These are phyloP conservation scores for Poeciliopsis presidionis DNA, from an alignment of 2,797 vertebrate genomes.

Conservation along the genomic window DNA sequence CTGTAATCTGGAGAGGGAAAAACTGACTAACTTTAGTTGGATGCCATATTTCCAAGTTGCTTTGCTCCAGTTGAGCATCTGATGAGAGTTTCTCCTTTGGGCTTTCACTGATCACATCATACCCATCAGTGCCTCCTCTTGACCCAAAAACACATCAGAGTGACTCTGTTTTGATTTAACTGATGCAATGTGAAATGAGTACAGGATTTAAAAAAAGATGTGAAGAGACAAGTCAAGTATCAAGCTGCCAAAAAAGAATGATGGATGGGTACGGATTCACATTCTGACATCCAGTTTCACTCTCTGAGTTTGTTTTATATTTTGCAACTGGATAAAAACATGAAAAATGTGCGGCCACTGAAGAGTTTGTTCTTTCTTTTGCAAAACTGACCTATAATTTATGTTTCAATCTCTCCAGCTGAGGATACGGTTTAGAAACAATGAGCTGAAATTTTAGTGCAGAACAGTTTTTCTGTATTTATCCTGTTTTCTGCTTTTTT, in stretches of 20 bases:
- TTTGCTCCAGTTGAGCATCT: conserved; percentile 59
- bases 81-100: conserved; percentile 38
- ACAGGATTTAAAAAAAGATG: conserved; percentile 11
- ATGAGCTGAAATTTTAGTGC: background rate
- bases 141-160: conserved; percentile 49
- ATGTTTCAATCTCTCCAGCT: background rate
- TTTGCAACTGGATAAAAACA: background rate
- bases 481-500: background rate
- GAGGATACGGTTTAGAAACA: conserved; percentile 6
- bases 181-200: conserved; percentile 22
- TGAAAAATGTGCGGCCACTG: background rate
- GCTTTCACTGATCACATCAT: conserved; percentile 25
- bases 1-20: conserved; percentile 7
- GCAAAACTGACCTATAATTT: background rate
- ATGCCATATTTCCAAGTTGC: conserved; percentile 34
- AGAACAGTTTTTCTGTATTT: background rate
- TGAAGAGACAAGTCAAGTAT: background rate
- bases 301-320: conserved; percentile 3
- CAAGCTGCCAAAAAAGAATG: background rate
- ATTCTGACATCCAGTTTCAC: background rate
- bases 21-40: conserved; percentile 3
- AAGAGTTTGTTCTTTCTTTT: background rate
- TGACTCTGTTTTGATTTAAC: conserved; percentile 18
- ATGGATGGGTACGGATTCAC: background rate
- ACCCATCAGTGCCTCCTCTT: conserved; percentile 31